These are phyloP conservation scores for Chauna torquata DNA, from an alignment of 2,113 vertebrate species.

Conservation along the genomic window DNA sequence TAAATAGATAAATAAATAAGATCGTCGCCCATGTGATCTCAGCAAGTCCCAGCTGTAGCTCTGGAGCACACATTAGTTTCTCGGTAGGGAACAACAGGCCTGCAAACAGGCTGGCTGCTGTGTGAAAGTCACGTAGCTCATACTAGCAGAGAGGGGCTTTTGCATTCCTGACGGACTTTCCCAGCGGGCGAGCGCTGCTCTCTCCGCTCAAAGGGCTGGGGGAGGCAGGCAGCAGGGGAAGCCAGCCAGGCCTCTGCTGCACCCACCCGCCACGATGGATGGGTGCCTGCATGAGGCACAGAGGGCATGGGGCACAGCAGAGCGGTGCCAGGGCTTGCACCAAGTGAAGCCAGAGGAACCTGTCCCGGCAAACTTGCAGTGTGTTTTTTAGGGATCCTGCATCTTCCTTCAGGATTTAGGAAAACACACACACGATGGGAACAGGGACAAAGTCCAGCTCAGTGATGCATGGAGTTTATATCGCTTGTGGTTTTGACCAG, in stretches of 20 bases:
- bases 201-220: neutral
- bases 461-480: neutral
- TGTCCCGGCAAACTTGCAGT: neutral
- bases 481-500: neutral
- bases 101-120: neutral
- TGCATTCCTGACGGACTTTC: conserved; percentile 20
- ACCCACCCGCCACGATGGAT: too few relatives aligned
- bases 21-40: neutral
- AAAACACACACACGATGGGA: neutral
- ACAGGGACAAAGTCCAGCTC: neutral
- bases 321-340: too few relatives aligned
- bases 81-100: neutral
- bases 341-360: neutral
- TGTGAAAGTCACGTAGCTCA: neutral
- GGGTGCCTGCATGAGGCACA: neutral
- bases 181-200: fast-evolving
- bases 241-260: neutral
- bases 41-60: neutral
- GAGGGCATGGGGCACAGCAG: neutral
- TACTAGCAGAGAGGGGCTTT: neutral
- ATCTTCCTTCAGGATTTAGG: neutral
- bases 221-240: fast-evolving
- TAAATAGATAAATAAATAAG: neutral
- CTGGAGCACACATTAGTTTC: neutral
- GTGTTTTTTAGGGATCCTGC: neutral